Conservation (phyloP, 1,140 invertebrate species). For the Drosophila varians region DNA sequence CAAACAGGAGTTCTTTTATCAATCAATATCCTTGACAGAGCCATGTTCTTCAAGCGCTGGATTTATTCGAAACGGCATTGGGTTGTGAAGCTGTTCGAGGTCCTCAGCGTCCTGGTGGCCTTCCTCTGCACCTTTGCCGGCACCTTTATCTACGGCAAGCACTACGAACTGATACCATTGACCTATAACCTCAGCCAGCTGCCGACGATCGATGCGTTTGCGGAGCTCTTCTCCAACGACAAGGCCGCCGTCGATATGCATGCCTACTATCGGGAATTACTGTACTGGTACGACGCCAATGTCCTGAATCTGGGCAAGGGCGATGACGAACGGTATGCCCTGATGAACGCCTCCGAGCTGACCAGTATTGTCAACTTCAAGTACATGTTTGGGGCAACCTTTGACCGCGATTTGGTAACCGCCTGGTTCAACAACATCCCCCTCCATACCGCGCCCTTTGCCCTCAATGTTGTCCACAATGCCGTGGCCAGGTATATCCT, state of each 20-base stretch:
- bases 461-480: constrained; percentile 58
- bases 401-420: constrained; percentile 16
- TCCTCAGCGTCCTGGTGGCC: constrained; percentile 2
- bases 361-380: constrained; percentile 25
- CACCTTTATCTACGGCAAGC: constrained; percentile 42
- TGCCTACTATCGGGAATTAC: constrained; percentile 39
- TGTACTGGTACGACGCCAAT: constrained; percentile 57
- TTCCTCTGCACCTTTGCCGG: constrained; percentile 23
- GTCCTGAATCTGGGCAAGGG: constrained; percentile 1
- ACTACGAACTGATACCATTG: constrained; percentile 22
- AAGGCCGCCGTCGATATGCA: constrained; percentile 8
- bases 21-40: not conserved
- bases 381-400: constrained; percentile 46
- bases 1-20: too few species aligned
- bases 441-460: constrained; percentile 48
- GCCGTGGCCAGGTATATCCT: constrained; percentile 49
- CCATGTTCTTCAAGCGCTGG: constrained; percentile 34
- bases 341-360: constrained; percentile 22
- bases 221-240: constrained; percentile 16
- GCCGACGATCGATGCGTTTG: constrained; percentile 26
- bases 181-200: constrained; percentile 47
- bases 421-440: constrained; percentile 67
- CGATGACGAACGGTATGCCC: not conserved
- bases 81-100: constrained; percentile 10
- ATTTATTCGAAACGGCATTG: constrained; percentile 5